Percentiles rank a stretch among this genome's conserved stretches.
Evolutionary conservation across 2,888 invertebrate species (phyloP).

Genomic region (Metallyticus violacea): DNA sequence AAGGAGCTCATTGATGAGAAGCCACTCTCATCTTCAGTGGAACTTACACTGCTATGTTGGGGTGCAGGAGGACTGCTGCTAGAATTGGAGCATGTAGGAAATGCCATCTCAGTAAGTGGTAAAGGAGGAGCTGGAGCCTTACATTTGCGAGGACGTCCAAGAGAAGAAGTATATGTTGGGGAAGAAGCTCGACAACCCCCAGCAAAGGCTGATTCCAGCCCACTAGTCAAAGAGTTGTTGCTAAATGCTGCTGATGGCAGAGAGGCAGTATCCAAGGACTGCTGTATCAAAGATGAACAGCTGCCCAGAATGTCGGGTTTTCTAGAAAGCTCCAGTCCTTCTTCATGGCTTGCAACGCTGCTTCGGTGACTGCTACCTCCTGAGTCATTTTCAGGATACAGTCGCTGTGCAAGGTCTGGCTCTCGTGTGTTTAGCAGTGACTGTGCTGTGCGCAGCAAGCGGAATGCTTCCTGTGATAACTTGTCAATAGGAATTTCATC

Average conservation of each 20-base stretch:
- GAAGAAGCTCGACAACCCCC: neutral
- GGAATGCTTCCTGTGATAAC: conserved; percentile 63
- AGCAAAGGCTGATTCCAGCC: conserved; percentile 25
- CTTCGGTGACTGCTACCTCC: neutral
- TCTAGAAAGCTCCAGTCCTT: neutral
- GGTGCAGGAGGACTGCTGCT: neutral
- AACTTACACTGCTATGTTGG: conserved; percentile 31
- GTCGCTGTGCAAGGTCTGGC: conserved; percentile 54
- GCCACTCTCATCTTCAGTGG: conserved; percentile 76
- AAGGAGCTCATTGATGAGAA: conserved; percentile 84
- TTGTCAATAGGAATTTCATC: conserved; percentile 60
- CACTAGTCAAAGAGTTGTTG: conserved; percentile 20
- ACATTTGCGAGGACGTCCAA: neutral
- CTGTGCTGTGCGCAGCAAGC: conserved; percentile 60
- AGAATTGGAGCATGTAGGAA: neutral
- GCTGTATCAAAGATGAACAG: neutral
- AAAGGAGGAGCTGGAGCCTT: neutral
- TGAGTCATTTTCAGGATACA: neutral
- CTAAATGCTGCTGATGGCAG: conserved; percentile 1
- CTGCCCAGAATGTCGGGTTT: neutral
- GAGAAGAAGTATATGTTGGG: conserved; percentile 3
- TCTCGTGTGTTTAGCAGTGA: conserved; percentile 62
- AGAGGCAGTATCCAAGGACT: conserved; percentile 10
- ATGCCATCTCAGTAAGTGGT: neutral
- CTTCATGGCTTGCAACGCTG: neutral